These are phyloP conservation scores for Phyto melanocephala DNA, from an alignment of 2,888 invertebrate genomes.

Conservation along the genomic window DNA sequence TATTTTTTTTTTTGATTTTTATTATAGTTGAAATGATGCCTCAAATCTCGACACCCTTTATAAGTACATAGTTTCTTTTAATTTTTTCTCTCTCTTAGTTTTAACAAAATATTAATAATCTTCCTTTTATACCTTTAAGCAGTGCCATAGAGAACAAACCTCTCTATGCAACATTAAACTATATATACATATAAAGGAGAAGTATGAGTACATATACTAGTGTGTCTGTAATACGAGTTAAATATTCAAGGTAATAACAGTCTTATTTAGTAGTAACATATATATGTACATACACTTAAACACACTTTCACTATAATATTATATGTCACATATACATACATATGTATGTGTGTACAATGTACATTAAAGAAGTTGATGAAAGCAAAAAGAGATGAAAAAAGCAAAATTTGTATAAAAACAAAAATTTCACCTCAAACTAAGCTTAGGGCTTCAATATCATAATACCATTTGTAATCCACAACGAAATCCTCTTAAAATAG, in stretches of 20 bases:
- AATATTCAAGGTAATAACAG: conserved; percentile 27
- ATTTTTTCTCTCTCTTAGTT: not conserved
- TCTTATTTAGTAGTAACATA: not conserved
- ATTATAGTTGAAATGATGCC: too few relatives aligned
- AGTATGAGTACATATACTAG: not conserved
- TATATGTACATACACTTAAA: not conserved
- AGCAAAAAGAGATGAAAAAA: not conserved
- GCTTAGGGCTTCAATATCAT: conserved; percentile 42
- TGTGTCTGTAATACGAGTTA: not conserved
- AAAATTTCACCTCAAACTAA: conserved; percentile 36
- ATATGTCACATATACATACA: not conserved
- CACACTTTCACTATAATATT: conserved; percentile 12
- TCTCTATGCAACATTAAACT: not conserved
- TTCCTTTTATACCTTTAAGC: not conserved
- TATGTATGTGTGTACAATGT: not conserved
- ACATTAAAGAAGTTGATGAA: not conserved
- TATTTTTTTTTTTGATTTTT: too few relatives aligned
- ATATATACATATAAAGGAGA: not conserved
- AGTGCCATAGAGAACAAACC: not conserved
- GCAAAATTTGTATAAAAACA: not conserved
- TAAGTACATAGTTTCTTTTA: not conserved
- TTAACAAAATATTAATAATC: conserved; percentile 9
- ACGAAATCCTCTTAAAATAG: conserved; percentile 54
- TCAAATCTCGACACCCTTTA: too few relatives aligned
- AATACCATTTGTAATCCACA: conserved; percentile 52